Evolutionary conservation across 2,888 invertebrate species (phyloP), one percentile per base, ranked within the genome.

Genomic region (Rhodophaea formosa): DNA sequence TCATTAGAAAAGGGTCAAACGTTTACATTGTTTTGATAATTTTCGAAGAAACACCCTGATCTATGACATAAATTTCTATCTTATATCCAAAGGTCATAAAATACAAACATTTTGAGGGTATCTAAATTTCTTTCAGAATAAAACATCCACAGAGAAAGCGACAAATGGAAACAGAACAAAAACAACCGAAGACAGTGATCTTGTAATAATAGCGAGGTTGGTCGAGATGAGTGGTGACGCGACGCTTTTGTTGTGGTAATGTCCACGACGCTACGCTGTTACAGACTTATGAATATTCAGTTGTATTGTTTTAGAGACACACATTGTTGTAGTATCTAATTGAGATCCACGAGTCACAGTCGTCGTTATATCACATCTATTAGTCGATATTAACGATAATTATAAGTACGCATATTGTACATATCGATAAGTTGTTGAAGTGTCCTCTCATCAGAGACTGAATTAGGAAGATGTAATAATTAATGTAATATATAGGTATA

Each of bases 241-340:
- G 17, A 51, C 35, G 59, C 75, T 72, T 85, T 90, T 90, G 86
- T 90, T 82, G 86, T 86, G 86, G 71, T 84, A 89, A 89, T 88
- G 73, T 71, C 67, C 71, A 71, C 75, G 76, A 76, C 76, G 76
- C 73, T 71, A 68, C 71, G 30, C 35, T 51, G 35, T 16, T 51
- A 35, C 35, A 16, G n/a, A 16, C 83, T 88, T 86, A 89, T 90
- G 88, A 89, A 90, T 90, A 89, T 86, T 88, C 83, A 88, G 68
- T 16, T 35, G 30, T 80, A 84, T 86, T 85, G 83, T 88, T 84
- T 80, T 75, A 70, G 66, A 72, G 69, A 78, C 70, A 77, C 74
- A 78, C 69, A 68, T 68, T 59, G 70, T 72, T 84, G 81, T 82
- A 82, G 80, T 74, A 74, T 75, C 72, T 67, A 63, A 76, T 76